Base-by-base conservation (phyloP, 2,113 vertebrate species). In the Dipodomys spectabilis region DNA sequence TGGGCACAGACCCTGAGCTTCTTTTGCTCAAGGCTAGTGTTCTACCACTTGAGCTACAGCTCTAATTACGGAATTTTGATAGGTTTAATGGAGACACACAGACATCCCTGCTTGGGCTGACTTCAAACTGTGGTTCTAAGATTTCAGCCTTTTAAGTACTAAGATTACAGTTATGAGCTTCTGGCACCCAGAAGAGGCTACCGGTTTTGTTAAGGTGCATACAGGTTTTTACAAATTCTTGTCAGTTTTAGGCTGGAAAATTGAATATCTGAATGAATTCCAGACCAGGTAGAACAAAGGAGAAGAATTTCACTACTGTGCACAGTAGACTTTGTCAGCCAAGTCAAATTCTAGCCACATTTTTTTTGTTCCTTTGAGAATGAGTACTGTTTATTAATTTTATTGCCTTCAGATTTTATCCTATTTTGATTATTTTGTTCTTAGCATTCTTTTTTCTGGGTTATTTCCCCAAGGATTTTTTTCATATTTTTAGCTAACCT, bases 351-450 rank as follows among this genome's bases (percentile, higher is more conserved):
- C 62, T 65, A 27, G n/a, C 28, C 82, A 62, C 84, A 15, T 78
- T 67, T 82, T 86, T n/a, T 39, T 39, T 39, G 6, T 75, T 77
- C 23, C 32, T 89, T 81, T 71, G 86, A 62, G 4, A 73, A 74
- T 19, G 79, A 11, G 20, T 6, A 78, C 69, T 62, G 69, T 30
- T 77, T 90, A 78, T 35, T 28, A 45, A 19, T 77, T 85, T 86
- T 64, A 77, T 62, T 71, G 9, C 27, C 85, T 95, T 83, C 60
- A 12, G 72, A 74, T 77, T 75, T 39, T 39, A 64, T 78, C 83
- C 67, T 84, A 53, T 84, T 91, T 91, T 88, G 73, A 83, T 82
- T 28, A 74, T 88, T 81, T 79, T 82, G 49, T 49, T 49, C 49
- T 49, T 80, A 39, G 35, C 60, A 60, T 88, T 27, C 16, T 25